phyloP scores from a whole-genome alignment of 2,888 invertebrate species.

The Scaptomyza flava region DNA sequence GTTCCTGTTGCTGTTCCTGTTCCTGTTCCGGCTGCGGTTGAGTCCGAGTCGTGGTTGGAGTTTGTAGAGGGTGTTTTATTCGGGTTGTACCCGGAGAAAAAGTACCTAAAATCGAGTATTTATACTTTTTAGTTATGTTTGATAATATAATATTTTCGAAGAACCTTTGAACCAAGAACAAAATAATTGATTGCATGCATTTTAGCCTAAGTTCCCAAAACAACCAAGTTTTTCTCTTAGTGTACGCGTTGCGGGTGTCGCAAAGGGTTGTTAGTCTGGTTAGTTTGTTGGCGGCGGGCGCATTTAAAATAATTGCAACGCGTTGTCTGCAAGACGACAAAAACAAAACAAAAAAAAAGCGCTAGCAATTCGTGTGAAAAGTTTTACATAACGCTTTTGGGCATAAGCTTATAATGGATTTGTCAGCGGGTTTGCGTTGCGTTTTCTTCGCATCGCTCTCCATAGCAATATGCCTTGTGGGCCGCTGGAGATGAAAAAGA shows the following conservation, averaged over 20 bases:
- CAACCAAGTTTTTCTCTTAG: neutral
- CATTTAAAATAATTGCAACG: constrained; percentile 77
- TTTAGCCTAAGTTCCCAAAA: too few species aligned
- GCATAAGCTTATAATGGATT: constrained; percentile 78
- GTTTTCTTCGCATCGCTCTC: neutral
- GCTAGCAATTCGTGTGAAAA: constrained; percentile 71
- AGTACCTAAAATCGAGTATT: neutral
- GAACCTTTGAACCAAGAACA: neutral
- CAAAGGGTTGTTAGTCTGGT: constrained; percentile 52
- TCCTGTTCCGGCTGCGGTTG: constrained; percentile 23
- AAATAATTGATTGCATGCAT: too few species aligned
- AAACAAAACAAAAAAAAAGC: constrained; percentile 6
- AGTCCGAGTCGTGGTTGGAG: constrained; percentile 30
- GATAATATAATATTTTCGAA: too few species aligned
- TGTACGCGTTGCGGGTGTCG: neutral
- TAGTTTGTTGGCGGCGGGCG: constrained; percentile 65
- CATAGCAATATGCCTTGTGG: neutral
- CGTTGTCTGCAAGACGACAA: constrained; percentile 36
- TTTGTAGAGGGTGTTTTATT: neutral
- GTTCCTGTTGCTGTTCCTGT: constrained; percentile 16
- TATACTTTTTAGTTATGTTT: neutral
- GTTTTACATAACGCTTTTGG: constrained; percentile 73
- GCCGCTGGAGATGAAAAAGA: neutral
- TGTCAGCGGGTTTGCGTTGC: constrained; percentile 69
- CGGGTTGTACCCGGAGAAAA: neutral